A percentile compares a stretch with the other conserved stretches of the same genome.
These are phyloP conservation scores for Spisula solida DNA, from an alignment of 2,888 invertebrate species.

Conservation along the genomic window DNA sequence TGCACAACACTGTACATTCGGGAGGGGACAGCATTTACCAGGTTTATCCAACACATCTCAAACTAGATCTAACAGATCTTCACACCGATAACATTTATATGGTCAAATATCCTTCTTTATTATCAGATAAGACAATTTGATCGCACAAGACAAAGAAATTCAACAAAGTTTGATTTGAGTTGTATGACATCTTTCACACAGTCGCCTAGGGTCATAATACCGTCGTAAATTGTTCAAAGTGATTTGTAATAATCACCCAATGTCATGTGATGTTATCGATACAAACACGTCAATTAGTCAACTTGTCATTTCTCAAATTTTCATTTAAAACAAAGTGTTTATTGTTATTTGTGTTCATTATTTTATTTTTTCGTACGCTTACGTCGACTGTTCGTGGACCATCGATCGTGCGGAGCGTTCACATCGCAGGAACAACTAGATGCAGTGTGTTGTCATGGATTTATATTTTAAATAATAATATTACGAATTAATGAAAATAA, in stretches of 20 bases:
- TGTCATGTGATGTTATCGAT: slow-evolving; percentile 55
- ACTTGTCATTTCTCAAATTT: slow-evolving; percentile 42
- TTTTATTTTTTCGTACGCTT: background rate
- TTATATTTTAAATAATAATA: too few relatives aligned
- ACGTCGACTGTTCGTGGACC: background rate
- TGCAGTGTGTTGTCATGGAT: background rate
- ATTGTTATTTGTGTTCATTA: slow-evolving; percentile 29
- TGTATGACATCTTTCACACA: background rate
- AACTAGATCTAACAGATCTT: background rate
- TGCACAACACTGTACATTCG: background rate
- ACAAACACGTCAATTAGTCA: slow-evolving; percentile 56
- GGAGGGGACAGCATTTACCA: background rate
- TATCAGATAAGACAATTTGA: background rate
- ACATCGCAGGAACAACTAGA: background rate
- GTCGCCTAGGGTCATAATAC: background rate
- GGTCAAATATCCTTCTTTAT: background rate
- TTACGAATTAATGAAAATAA: background rate
- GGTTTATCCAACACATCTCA: background rate
- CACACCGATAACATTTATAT: background rate
- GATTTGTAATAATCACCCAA: slow-evolving; percentile 56
- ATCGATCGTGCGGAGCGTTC: background rate
- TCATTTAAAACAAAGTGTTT: slow-evolving; percentile 47
- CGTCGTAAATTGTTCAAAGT: slow-evolving; percentile 20
- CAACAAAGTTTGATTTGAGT: background rate
- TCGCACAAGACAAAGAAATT: background rate